Percentiles rank a stretch among this genome's conserved stretches.
Evolutionary conservation across 2,113 vertebrate species (phyloP).

Genomic region (Tor tambroides): DNA sequence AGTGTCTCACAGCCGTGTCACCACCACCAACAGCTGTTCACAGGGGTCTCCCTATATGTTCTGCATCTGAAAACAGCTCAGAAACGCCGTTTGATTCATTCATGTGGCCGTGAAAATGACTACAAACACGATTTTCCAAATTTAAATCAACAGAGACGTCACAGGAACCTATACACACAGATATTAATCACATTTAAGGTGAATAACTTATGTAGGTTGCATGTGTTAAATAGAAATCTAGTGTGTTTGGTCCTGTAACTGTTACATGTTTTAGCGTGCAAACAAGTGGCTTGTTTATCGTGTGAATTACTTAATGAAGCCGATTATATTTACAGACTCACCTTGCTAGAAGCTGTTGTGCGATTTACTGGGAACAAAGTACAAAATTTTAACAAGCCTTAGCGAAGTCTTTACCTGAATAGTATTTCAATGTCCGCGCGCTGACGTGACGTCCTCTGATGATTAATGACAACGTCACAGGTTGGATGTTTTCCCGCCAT

Average conservation of each 20-base stretch:
- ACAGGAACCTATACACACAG: not conserved
- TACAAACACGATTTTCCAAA: not conserved
- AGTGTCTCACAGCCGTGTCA: not conserved
- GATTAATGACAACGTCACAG: not conserved
- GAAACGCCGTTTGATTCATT: not conserved
- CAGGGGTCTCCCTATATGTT: not conserved
- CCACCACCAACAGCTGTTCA: not conserved
- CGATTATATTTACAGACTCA: not conserved
- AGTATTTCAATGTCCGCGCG: not conserved
- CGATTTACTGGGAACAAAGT: not conserved
- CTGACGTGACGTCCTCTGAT: not conserved
- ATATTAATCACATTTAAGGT: not conserved
- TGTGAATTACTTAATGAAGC: too few relatives aligned
- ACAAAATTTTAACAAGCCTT: not conserved
- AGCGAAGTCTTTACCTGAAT: not conserved
- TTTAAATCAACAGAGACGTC: not conserved
- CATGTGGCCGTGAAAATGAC: not conserved
- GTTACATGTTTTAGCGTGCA: not conserved
- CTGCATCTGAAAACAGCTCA: too few relatives aligned
- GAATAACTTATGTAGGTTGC: not conserved
- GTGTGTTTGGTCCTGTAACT: not conserved
- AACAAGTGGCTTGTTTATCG: not conserved
- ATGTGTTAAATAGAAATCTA: not conserved
- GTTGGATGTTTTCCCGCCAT: not conserved
- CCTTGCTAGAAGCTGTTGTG: not conserved